phyloP scores from a whole-genome alignment of 2,113 vertebrate species.

The Bombycilla garrulus region DNA sequence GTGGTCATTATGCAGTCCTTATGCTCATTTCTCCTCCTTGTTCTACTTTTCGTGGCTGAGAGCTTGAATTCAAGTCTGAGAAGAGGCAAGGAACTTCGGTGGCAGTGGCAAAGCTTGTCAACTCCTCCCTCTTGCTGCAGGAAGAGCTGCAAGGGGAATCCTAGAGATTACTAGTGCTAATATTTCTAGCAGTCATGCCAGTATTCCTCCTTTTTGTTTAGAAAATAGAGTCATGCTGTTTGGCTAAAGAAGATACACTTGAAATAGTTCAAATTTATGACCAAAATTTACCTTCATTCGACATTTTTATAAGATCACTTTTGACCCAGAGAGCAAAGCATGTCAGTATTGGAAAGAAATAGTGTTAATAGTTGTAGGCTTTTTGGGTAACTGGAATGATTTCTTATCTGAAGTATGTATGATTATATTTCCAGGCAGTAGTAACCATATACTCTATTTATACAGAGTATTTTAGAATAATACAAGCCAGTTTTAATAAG shows the following conservation, averaged over 20 bases:
- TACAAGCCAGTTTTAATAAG: constrained; percentile 6
- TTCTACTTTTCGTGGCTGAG: not conserved
- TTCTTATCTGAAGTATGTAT: constrained; percentile 9
- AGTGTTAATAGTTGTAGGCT: not conserved
- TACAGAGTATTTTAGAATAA: not conserved
- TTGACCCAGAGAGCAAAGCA: not conserved
- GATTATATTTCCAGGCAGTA: constrained; percentile 16
- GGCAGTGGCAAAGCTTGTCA: not conserved
- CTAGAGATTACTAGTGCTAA: not conserved
- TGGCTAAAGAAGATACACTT: not conserved
- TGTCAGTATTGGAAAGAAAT: not conserved
- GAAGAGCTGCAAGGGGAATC: not conserved
- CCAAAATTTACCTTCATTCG: not conserved
- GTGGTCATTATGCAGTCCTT: not conserved
- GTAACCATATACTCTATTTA: not conserved
- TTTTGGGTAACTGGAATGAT: not conserved
- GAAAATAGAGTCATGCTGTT: not conserved
- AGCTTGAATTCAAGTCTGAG: not conserved
- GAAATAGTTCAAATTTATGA: not conserved
- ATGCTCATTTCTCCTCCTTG: not conserved
- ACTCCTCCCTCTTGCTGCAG: not conserved
- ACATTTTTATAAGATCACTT: not conserved
- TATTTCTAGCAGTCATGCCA: not conserved
- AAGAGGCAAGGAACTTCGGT: not conserved
- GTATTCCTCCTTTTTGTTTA: not conserved